Percentiles rank a stretch among this genome's conserved stretches.
These are phyloP conservation scores for Oreochromis aureus DNA, from an alignment of 2,113 vertebrate species.

Conservation along the genomic window DNA sequence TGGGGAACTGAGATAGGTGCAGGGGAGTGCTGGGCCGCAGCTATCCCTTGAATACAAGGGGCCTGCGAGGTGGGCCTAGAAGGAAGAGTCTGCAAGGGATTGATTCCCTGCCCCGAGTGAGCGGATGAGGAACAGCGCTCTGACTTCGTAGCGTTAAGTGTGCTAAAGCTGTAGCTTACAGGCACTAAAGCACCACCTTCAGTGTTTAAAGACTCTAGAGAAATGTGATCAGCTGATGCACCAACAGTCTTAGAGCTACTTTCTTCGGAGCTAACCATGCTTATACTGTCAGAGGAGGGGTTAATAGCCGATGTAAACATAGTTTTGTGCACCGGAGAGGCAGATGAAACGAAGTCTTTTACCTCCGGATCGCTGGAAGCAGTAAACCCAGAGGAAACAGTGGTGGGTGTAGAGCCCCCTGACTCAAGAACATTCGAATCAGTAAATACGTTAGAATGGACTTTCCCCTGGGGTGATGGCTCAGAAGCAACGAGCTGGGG, in stretches of 20 bases:
- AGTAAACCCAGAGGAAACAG: too few relatives aligned
- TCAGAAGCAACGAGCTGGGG: too few relatives aligned
- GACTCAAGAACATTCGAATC: fast-evolving
- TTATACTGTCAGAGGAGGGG: too few relatives aligned
- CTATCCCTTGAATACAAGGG: background rate
- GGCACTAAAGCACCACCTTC: fast-evolving
- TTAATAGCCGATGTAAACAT: too few relatives aligned
- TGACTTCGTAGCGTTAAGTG: fast-evolving
- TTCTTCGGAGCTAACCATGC: fast-evolving
- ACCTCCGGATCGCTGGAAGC: fast-evolving
- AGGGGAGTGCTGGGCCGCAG: background rate
- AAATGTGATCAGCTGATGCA: background rate
- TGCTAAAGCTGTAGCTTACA: background rate
- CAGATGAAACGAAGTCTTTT: too few relatives aligned
- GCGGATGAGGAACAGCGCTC: fast-evolving
- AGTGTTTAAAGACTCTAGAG: fast-evolving
- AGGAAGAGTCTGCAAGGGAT: background rate
- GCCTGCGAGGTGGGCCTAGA: fast-evolving
- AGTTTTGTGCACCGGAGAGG: fast-evolving
- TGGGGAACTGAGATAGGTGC: fast-evolving
- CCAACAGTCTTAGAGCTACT: fast-evolving
- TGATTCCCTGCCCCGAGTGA: fast-evolving
- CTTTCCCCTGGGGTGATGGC: fast-evolving
- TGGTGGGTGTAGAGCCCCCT: too few relatives aligned
- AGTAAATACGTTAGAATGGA: fast-evolving